These are phyloP conservation scores for Lithophane leautieri DNA, from an alignment of 2,888 invertebrate species.

Conservation along the genomic window DNA sequence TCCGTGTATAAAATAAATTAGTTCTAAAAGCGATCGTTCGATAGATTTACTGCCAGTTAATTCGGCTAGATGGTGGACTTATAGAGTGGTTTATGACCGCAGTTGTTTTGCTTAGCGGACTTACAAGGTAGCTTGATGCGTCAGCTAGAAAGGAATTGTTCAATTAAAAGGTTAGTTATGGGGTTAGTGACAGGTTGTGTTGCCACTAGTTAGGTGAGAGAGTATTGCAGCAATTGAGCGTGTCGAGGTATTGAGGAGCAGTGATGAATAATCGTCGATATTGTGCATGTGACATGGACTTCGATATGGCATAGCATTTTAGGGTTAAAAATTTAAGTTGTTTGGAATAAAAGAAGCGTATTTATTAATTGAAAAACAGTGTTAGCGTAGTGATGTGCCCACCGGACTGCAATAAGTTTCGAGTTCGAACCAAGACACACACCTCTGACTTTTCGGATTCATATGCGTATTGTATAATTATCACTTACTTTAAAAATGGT, in stretches of 20 bases:
- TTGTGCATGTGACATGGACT: background rate
- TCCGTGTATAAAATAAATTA: conserved; percentile 80
- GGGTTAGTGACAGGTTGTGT: conserved; percentile 35
- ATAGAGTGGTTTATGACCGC: conserved; percentile 79
- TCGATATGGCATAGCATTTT: background rate
- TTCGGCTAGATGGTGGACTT: conserved; percentile 81
- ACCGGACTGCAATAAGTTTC: no score
- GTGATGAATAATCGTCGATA: background rate
- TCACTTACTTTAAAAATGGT: no score
- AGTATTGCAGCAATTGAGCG: conserved; percentile 7
- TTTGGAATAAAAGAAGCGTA: no score
- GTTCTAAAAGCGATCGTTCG: conserved; percentile 79
- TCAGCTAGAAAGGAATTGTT: conserved; percentile 65
- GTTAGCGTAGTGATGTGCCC: no score
- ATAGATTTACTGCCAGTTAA: conserved; percentile 85
- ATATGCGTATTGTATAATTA: no score
- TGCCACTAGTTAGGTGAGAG: conserved; percentile 32
- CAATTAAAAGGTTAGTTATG: conserved; percentile 60
- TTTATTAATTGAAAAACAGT: no score
- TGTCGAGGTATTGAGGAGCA: background rate
- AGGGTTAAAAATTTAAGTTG: background rate
- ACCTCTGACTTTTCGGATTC: no score
- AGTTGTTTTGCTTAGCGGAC: conserved; percentile 64
- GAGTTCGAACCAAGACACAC: no score
- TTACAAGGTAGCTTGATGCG: conserved; percentile 58